These are phyloP conservation scores for Sinosuthora webbiana DNA, from an alignment of 2,113 vertebrate species.

Conservation along the genomic window DNA sequence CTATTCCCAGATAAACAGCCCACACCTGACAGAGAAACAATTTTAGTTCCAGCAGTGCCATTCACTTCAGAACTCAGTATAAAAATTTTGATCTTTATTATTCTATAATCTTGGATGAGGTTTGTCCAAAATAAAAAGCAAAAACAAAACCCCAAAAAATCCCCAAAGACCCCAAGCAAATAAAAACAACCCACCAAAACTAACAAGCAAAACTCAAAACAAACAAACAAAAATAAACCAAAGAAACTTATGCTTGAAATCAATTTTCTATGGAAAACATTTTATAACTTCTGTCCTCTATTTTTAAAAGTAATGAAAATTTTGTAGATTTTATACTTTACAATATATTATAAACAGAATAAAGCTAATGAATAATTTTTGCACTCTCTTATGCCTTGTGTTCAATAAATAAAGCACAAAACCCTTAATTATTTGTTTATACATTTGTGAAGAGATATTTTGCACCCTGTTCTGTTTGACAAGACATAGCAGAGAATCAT, in stretches of 20 bases:
- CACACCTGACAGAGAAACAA: neutral
- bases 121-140: neutral
- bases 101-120: neutral
- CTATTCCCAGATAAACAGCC: neutral
- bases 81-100: neutral
- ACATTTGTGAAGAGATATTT: neutral
- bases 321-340: neutral
- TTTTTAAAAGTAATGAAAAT: neutral
- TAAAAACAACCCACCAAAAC: neutral
- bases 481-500: neutral
- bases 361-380: neutral
- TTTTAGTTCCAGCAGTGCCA: neutral
- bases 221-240: neutral
- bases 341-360: neutral
- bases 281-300: neutral
- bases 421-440: neutral
- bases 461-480: neutral
- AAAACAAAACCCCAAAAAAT: neutral
- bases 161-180: neutral
- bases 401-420: neutral
- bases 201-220: neutral
- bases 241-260: neutral
- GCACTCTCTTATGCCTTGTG: neutral
- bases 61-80: neutral
- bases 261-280: neutral